Evolutionary conservation across 2,113 vertebrate genomes (phyloP).

Genomic region (Trichechus manatus): DNA sequence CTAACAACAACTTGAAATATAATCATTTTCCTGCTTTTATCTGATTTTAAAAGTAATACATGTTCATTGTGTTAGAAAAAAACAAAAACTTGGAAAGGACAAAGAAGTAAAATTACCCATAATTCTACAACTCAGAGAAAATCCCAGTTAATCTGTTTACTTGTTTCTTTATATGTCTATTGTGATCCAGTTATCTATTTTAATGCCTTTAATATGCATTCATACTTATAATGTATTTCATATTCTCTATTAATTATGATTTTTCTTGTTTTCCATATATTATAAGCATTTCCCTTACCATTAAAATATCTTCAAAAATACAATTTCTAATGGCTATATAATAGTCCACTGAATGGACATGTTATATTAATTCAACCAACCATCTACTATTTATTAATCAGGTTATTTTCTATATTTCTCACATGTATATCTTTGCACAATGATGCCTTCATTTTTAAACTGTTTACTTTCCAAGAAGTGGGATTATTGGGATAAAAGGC

Average conservation of each 20-base stretch:
- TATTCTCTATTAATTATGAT: neutral
- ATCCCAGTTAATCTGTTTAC: neutral
- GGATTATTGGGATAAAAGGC: neutral
- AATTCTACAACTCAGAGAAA: slow-evolving; percentile 2
- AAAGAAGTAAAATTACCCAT: neutral
- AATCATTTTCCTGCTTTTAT: neutral
- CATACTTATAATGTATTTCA: neutral
- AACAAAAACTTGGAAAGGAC: neutral
- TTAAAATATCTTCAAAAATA: slow-evolving; percentile 6
- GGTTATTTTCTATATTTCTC: neutral
- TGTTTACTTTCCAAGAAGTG: neutral
- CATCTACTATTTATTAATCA: neutral
- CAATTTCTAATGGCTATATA: neutral
- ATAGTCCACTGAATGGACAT: neutral
- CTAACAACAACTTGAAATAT: neutral
- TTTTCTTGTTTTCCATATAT: neutral
- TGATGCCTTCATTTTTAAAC: neutral
- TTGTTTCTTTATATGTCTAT: neutral
- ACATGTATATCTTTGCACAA: neutral
- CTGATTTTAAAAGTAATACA: neutral
- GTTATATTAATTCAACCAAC: neutral
- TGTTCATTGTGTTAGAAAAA: neutral
- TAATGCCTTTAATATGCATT: neutral
- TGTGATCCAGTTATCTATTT: neutral
- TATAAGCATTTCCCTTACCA: neutral